A percentile compares a stretch with the other conserved stretches of the same genome.
These are phyloP conservation scores for Spinus pinus DNA, from an alignment of 2,797 vertebrate species.

Conservation along the genomic window DNA sequence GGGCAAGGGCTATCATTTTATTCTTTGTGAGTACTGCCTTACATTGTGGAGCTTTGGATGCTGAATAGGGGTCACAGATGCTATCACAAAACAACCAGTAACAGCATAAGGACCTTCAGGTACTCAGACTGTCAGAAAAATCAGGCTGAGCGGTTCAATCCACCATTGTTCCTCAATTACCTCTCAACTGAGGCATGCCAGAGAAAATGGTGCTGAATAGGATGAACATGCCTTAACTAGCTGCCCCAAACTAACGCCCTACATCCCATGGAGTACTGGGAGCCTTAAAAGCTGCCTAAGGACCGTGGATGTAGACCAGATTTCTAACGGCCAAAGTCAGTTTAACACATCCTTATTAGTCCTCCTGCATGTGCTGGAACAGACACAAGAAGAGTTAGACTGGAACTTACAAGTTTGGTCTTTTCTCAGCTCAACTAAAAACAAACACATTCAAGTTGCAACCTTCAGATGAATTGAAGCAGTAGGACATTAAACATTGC, in stretches of 20 bases:
- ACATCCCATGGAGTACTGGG: neutral
- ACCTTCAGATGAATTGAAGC: neutral
- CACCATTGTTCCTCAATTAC: slow-evolving; percentile 25
- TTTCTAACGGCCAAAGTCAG: neutral
- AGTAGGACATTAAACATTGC: neutral
- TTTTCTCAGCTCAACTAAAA: slow-evolving; percentile 11
- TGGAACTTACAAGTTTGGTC: neutral
- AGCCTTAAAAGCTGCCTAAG: neutral
- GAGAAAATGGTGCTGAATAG: slow-evolving; percentile 1
- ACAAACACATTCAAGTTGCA: neutral
- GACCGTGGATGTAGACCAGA: neutral
- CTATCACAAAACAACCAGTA: slow-evolving; percentile 1
- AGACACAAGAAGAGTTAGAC: neutral
- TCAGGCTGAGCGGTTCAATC: neutral
- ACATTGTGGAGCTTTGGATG: neutral
- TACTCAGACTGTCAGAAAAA: slow-evolving; percentile 28
- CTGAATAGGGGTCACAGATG: slow-evolving; percentile 14
- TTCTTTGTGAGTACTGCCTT: neutral
- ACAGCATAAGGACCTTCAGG: neutral
- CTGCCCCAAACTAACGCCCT: neutral
- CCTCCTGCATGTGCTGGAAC: neutral
- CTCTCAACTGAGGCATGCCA: neutral
- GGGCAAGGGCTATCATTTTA: neutral
- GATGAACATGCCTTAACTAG: neutral
- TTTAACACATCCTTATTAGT: neutral